Base-by-base conservation (phyloP, 2,797 vertebrate species). In the Graptemys geographica region DNA sequence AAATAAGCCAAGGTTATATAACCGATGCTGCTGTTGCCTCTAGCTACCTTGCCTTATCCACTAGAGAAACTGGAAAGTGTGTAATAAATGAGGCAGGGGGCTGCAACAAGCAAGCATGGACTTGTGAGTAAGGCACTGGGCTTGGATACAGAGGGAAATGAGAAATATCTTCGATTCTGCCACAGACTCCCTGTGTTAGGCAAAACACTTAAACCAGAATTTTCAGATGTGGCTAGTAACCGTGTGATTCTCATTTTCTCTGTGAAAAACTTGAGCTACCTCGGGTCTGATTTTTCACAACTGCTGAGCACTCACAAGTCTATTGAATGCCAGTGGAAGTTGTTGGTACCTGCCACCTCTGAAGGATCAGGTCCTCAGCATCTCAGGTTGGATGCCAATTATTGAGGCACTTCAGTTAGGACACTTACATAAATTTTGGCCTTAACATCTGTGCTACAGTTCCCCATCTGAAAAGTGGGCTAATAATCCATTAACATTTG, bases 291-390 rank as follows among this genome's bases (percentile, higher is more conserved):
- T 44, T 81, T 65, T 82, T 92, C 44, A 16, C 49, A 84, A 1
- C 0, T 41, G 23, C 76, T 88, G 28, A 92, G 55, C 28, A 51
- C 1, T 59, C 5, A 27, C 9, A 41, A 3, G 16, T 18, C 16
- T 57, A 8, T 41, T 62, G 82, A 88, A 47, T 79, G 59, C 13
- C 49, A 86, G 31, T 2, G 4, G 27, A 8, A 90, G 33, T 5
- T 0, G 0, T 33, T 83, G 33, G 33, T 47, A 62, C 31, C 90
- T 89, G 55, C 41, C 31, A 55, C 5, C 1, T 69, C n/a, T 2
- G 4, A 21, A 80, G 84, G 31, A 93, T 79, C 5, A 10, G 18
- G 21, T 82, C 8, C 8, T 76, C 89, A 23, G 18, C 37, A 84
- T 83, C 33, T 85, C 80, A 47, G 28, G 7, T 86, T 81, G n/a